phyloP scores from a whole-genome alignment of 37 sponge, comb jelly and placozoan genomes.

The Cladorhizidae sp. region DNA sequence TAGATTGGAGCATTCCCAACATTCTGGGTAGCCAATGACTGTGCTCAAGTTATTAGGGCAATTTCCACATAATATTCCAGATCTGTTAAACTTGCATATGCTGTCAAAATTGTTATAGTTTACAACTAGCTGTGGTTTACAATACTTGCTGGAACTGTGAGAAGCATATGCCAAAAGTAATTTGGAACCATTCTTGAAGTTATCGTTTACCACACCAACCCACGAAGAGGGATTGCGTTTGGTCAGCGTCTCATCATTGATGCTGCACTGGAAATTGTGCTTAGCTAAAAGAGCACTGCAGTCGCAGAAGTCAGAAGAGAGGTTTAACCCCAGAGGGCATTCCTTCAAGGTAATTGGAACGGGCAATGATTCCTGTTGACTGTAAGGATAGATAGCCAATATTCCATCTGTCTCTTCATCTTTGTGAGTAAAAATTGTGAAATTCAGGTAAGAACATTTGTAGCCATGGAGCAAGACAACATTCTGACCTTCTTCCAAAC shows the following conservation, averaged over 20 bases:
- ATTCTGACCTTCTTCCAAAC: slow-evolving; percentile 4
- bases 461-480: background rate
- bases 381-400: background rate
- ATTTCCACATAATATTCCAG: slow-evolving; percentile 44
- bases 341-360: background rate
- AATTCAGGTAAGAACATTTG: slow-evolving; percentile 10
- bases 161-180: background rate
- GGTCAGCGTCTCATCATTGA: background rate
- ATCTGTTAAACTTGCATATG: slow-evolving; percentile 13
- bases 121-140: background rate
- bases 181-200: too few relatives aligned
- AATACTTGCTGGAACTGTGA: slow-evolving; percentile 24
- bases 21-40: slow-evolving; percentile 20
- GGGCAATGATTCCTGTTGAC: background rate
- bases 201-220: slow-evolving; percentile 1
- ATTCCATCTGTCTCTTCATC: background rate
- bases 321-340: slow-evolving; percentile 26
- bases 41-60: slow-evolving; percentile 24
- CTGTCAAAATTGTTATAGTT: background rate
- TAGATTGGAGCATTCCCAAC: slow-evolving; percentile 26
- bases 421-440: slow-evolving; percentile 1
- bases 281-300: slow-evolving; percentile 1
- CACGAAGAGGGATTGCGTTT: background rate
- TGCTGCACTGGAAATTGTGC: background rate
- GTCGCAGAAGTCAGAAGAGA: background rate